Conservation (phyloP, 2,797 vertebrate species). For the Vespertilio murinus region DNA sequence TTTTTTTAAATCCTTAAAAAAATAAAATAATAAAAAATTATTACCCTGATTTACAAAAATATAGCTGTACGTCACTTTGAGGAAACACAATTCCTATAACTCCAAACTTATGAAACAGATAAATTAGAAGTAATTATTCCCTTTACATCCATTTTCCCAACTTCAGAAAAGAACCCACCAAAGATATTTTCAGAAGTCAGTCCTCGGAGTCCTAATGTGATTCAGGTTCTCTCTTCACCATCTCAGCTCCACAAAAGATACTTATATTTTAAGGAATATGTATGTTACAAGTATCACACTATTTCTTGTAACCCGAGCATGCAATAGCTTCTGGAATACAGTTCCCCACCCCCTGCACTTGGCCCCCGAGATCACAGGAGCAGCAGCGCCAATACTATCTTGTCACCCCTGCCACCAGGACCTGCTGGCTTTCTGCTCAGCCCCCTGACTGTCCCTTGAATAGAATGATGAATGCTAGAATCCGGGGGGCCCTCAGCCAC, state of each 20-base stretch:
- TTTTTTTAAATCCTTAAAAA: no score
- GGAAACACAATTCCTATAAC: constrained; percentile 38
- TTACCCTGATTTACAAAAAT: constrained; percentile 6
- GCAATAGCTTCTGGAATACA: background rate
- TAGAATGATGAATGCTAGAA: background rate
- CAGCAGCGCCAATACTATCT: accelerated
- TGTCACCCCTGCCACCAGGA: background rate
- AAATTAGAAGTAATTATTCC: constrained; percentile 65
- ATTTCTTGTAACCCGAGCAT: background rate
- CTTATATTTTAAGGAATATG: background rate
- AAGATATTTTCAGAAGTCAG: constrained; percentile 44
- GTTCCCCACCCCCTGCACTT: background rate
- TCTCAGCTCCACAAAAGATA: background rate
- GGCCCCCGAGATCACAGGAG: background rate
- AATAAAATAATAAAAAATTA: no score
- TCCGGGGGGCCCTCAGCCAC: background rate
- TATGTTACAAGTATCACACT: background rate
- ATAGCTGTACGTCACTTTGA: background rate
- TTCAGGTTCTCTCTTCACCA: constrained; percentile 20
- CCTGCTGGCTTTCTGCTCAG: background rate
- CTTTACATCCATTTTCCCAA: constrained; percentile 44
- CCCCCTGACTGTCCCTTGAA: background rate
- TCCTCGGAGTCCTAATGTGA: background rate
- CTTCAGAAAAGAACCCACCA: constrained; percentile 56
- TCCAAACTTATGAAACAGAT: constrained; percentile 47